Evolutionary conservation across 1,140 invertebrate species (phyloP), one percentile per base, ranked within the genome.

Genomic region (Drosophila lacertosa): DNA sequence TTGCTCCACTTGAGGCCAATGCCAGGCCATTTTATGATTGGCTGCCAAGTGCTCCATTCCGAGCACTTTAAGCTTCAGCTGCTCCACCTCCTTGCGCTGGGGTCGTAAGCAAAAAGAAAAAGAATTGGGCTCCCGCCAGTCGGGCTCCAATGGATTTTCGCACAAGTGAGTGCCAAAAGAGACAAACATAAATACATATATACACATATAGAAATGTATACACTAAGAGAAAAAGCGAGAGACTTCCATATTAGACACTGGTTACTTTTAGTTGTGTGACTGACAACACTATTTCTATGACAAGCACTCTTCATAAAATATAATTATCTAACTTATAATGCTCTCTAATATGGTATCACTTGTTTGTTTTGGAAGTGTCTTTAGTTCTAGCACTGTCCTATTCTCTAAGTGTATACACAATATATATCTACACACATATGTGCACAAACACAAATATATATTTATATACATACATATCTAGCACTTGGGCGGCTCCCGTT

Each of bases 61-160:
- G 45, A 54, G 63, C 51, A 53, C 42, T 50, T 26, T 63, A 29
- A 13, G 20, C 70, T 67, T 60, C 58, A 62, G 58, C 50, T 37
- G 1, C 42, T 32, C 16, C 51, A 55, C 16, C 76, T 57, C 39
- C 35, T 65, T 53, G 32, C 29, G 48, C 55, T 45, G 59, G 64
- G 66, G 64, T 54, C 40, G 50, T 68, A 86, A n/a, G n/a, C n/a
- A n/a, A n/a, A n/a, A n/a, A n/a, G n/a, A n/a, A 29, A 29, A 86
- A 82, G 78, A 88, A 88, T 88, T 86, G 82, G 82, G 82, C 82
- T 86, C 82, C 82, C 74, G 82, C 77, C 82, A 78, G 82, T 78
- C 82, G 82, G 82, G 82, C 82, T 86, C 82, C 82, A 88, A 72
- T 82, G 83, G 82, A 82, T 86, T 86, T 86, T 86, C 74, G 82